Percentiles rank a stretch among this genome's conserved stretches.
phyloP scores from a whole-genome alignment of 2,797 vertebrate species.

The Falco peregrinus region DNA sequence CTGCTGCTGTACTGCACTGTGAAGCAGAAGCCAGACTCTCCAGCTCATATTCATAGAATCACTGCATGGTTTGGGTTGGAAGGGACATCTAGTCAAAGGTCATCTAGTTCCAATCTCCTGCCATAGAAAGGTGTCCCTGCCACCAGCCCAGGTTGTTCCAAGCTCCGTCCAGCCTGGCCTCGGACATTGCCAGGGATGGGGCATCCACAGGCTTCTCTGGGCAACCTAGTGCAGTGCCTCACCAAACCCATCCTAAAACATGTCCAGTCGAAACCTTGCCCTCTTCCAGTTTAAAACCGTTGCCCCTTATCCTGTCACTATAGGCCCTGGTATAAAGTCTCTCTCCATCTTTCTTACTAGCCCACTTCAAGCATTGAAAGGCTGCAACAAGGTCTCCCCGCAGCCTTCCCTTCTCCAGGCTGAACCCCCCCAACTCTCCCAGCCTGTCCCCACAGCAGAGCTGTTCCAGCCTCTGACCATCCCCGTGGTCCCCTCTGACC shows the following conservation, averaged over 20 bases:
- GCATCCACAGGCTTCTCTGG: background rate
- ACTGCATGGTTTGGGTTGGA: background rate
- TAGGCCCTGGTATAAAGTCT: background rate
- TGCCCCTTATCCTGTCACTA: background rate
- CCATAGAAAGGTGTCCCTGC: background rate
- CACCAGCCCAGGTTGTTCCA: background rate
- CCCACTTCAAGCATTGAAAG: no score
- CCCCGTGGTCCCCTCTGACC: rapidly evolving
- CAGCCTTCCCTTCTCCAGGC: background rate
- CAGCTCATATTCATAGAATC: background rate
- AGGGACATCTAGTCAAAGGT: background rate
- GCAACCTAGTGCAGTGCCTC: background rate
- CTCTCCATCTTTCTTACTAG: no score
- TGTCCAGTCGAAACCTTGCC: no score
- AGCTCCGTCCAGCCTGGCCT: background rate
- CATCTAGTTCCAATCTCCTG: no score
- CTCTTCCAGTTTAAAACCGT: no score
- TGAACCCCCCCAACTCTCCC: background rate
- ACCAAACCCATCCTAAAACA: rapidly evolving
- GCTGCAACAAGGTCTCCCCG: no score
- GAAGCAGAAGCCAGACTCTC: background rate
- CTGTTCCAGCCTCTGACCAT: background rate
- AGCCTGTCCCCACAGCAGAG: background rate
- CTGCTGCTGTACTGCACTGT: background rate
- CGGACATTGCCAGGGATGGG: background rate